A percentile compares a stretch with the other conserved stretches of the same genome.
These are phyloP conservation scores for Lycaon pictus DNA, from an alignment of 2,113 vertebrate genomes.

Conservation along the genomic window DNA sequence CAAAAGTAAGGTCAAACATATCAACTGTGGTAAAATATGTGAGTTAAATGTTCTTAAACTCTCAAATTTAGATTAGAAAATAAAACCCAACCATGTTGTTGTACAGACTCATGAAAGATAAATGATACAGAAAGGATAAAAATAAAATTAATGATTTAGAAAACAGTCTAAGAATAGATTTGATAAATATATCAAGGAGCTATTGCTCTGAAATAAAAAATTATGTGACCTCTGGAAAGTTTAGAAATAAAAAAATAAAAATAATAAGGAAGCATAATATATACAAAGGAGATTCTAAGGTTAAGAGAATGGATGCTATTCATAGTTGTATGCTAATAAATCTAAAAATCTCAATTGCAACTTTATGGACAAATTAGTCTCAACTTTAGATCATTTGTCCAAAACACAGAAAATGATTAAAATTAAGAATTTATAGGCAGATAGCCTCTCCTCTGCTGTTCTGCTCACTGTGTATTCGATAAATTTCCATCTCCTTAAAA, in stretches of 20 bases:
- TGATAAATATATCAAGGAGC: not conserved
- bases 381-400: not conserved
- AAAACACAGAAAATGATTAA: slow-evolving; percentile 31
- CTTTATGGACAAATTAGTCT: slow-evolving; percentile 42
- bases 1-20: not conserved
- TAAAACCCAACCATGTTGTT: not conserved
- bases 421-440: not conserved
- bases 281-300: not conserved
- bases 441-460: not conserved
- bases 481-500: not conserved
- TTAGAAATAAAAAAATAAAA: slow-evolving; percentile 25
- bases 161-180: not conserved
- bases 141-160: slow-evolving; percentile 31
- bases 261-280: not conserved
- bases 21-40: slow-evolving; percentile 43
- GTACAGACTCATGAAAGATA: not conserved
- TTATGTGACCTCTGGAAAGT: slow-evolving; percentile 1
- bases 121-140: slow-evolving; percentile 45
- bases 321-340: not conserved
- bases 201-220: slow-evolving; percentile 20
- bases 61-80: slow-evolving; percentile 30
- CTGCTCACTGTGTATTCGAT: not conserved
- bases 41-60: not conserved
- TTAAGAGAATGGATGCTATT: not conserved
- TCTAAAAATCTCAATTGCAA: slow-evolving; percentile 9